These are phyloP conservation scores for Anhinga anhinga DNA, from an alignment of 2,113 vertebrate species.

Conservation along the genomic window DNA sequence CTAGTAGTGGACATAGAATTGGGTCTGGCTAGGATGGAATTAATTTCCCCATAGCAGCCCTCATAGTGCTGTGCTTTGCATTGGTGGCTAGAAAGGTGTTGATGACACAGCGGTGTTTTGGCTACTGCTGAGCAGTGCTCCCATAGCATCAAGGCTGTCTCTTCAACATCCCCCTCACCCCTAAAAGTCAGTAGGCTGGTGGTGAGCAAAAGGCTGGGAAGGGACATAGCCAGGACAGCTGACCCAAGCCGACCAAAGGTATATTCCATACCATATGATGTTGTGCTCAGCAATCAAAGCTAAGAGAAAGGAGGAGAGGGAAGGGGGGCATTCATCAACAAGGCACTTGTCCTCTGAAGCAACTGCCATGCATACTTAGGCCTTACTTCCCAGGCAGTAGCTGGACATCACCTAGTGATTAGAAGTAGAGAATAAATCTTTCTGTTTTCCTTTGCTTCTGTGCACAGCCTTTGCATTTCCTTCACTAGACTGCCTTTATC, in stretches of 20 bases:
- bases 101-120: too few species aligned
- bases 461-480: neutral
- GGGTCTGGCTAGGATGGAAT: neutral
- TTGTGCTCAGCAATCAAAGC: neutral
- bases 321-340: too few species aligned
- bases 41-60: neutral
- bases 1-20: neutral
- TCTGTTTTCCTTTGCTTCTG: too few species aligned
- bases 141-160: neutral
- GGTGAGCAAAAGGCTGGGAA: too few species aligned
- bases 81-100: neutral
- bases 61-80: neutral
- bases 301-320: too few species aligned
- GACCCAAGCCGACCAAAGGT: too few species aligned
- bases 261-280: neutral
- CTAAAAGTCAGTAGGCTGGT: neutral
- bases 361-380: too few species aligned
- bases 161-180: fast-evolving
- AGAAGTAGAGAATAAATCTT: neutral
- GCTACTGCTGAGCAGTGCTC: neutral
- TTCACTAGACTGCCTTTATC: neutral
- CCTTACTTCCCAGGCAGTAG: neutral
- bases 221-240: too few species aligned
- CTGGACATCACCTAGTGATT: neutral
- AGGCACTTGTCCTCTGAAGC: too few species aligned